Evolutionary conservation across 2,888 invertebrate species (phyloP), one percentile per base, ranked within the genome.

Genomic region (Homarus gammarus): DNA sequence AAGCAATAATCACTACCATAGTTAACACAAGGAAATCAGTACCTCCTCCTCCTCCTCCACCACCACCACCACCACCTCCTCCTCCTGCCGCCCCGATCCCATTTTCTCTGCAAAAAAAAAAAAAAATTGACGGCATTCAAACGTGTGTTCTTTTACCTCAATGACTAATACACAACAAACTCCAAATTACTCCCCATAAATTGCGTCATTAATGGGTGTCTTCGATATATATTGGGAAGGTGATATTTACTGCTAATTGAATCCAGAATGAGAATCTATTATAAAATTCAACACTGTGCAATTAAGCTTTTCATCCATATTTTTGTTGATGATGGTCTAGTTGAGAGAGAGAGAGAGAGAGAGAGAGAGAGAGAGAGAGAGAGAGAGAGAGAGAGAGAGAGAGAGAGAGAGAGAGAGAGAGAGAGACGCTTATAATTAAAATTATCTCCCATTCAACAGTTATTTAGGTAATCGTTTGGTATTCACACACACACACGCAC

Each of bases 171-270:
- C 5, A 64, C 27, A 27, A 27, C 3, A 6, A 3, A 3, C 5
- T 27, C 27, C 6, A 18, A 64, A 64, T 6, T 27, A 27, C 64
- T 8, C 3, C 18, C n/a, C 27, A 18, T 27, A 22, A 64, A 64
- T 64, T n/a, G 64, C 27, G 6, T 64, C 64, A 64, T 64, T 64
- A 64, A 27, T 64, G 6, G n/a, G 64, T 27, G 27, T 27, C 22
- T 56, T 12, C 27, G 10, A 5, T 64, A 5, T 27, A 27, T 27
- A 64, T 22, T 27, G 64, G n/a, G n/a, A 27, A 5, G n/a, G 27
- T n/a, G 64, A 64, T 64, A 64, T 64, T 64, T 64, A 64, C 27
- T 64, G 64, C 64, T 64, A 64, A 64, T 64, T 64, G 64, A 64
- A 64, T 64, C 27, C 64, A n/a, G 27, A 64, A 56, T 56, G 2